Evolutionary conservation across 2,797 vertebrate genomes (phyloP).

Genomic region (Sebastes umbrosus): DNA sequence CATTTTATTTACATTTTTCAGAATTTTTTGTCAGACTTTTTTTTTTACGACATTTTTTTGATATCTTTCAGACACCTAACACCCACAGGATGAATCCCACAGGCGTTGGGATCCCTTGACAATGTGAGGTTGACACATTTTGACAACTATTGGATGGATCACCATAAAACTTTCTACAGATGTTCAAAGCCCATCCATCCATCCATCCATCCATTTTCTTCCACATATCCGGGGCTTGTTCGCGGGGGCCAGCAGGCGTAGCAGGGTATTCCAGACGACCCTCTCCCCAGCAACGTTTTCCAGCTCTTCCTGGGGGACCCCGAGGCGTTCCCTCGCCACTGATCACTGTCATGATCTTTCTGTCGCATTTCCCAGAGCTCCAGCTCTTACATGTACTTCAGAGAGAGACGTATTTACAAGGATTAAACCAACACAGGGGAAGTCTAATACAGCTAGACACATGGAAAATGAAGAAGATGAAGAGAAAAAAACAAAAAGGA

Average conservation of each 20-base stretch:
- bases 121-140: neutral
- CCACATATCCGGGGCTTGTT: too few species aligned
- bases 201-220: too few species aligned
- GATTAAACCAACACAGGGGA: neutral
- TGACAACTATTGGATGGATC: neutral
- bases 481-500: neutral
- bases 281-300: too few species aligned
- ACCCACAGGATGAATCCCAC: neutral
- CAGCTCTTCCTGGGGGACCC: too few species aligned
- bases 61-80: too few species aligned
- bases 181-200: neutral
- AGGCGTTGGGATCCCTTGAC: neutral
- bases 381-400: neutral
- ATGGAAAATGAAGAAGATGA: neutral
- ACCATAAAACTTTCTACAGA: neutral
- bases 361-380: neutral
- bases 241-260: too few species aligned
- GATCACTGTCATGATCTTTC: neutral
- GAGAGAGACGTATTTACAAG: constrained; percentile 8
- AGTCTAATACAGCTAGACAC: neutral
- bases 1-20: too few species aligned
- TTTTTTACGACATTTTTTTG: too few species aligned
- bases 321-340: too few species aligned
- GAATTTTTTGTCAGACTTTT: too few species aligned
- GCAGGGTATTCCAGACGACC: too few species aligned